Evolutionary conservation across 2,113 vertebrate genomes (phyloP), one percentile per base, ranked within the genome.

Genomic region (Phylloscopus whistleri): DNA sequence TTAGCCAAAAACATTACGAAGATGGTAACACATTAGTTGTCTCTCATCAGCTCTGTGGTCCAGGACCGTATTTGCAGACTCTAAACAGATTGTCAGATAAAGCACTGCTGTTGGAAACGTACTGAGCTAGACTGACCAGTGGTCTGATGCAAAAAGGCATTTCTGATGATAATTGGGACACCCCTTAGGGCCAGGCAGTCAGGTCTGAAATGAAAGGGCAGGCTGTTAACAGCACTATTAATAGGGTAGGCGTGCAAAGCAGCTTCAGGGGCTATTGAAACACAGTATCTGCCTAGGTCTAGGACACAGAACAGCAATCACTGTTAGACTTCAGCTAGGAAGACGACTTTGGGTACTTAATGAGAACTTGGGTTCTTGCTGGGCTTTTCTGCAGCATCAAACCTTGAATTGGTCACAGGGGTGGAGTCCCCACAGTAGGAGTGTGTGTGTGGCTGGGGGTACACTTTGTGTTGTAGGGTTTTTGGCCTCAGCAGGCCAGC

Each of bases 221-320:
- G 55, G 69, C 77, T 89, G 51, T 83, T 92, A 80, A 77, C 79
- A 93, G 59, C 55, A 55, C 55, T 85, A 60, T 69, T 91, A 85
- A 95, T 83, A 91, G 66, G 53, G 41, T 53, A 58, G n/a, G 53
- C n/a, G 9, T 72, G 39, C 77, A 75, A 60, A 92, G 85, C 69
- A 24, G 66, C 78, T 89, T 93, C 63, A 59, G 76, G 28, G 48
- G 31, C 20, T 68, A 75, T 72, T 73, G 53, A 92, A 89, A 63
- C 17, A 48, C 30, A 53, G 30, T 48, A 62, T 64, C 68, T 84
- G 72, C 52, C 41, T 46, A n/a, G 39, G 24, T 49, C 26, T 49
- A 86, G 67, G 67, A 49, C 28, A 72, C 52, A 49, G 11, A 74
- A 52, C 56, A 53, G 30, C 43, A 64, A 52, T 2, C 69, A 22